Conservation (phyloP, 2,888 invertebrate genomes). For the Physocephala rufipes region DNA sequence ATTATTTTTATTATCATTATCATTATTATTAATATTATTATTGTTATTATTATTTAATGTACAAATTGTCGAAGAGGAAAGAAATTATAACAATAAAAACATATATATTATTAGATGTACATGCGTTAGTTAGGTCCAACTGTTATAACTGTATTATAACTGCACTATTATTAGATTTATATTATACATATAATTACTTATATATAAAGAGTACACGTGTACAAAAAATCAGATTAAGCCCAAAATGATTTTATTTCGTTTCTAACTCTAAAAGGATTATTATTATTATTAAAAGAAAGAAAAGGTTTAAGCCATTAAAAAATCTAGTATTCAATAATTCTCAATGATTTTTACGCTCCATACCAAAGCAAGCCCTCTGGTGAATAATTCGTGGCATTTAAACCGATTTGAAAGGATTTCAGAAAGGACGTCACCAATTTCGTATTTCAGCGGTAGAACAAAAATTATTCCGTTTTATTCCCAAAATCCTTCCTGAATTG, state of each 20-base stretch:
- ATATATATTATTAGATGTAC: constrained; percentile 11
- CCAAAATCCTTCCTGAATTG: too few species aligned
- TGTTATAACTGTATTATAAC: constrained; percentile 17
- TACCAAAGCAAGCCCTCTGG: too few species aligned
- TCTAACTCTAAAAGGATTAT: too few species aligned
- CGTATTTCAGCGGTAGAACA: too few species aligned
- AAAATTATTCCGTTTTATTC: too few species aligned
- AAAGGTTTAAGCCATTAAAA: too few species aligned
- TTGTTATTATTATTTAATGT: constrained; percentile 12
- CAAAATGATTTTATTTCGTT: not conserved
- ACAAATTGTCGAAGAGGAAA: constrained; percentile 23
- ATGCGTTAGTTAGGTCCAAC: constrained; percentile 23
- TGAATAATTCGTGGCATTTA: too few species aligned
- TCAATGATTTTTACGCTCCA: too few species aligned
- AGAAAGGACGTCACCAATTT: too few species aligned
- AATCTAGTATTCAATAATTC: too few species aligned
- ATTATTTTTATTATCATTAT: not conserved
- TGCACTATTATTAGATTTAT: not conserved
- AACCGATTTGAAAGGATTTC: too few species aligned
- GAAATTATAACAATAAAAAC: not conserved
- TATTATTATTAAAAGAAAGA: too few species aligned
- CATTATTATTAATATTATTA: constrained; percentile 1
- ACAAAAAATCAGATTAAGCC: not conserved
- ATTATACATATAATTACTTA: not conserved
- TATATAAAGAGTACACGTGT: not conserved